phyloP scores from a whole-genome alignment of 2,797 vertebrate genomes.

The Rhabdophis nuchalis region DNA sequence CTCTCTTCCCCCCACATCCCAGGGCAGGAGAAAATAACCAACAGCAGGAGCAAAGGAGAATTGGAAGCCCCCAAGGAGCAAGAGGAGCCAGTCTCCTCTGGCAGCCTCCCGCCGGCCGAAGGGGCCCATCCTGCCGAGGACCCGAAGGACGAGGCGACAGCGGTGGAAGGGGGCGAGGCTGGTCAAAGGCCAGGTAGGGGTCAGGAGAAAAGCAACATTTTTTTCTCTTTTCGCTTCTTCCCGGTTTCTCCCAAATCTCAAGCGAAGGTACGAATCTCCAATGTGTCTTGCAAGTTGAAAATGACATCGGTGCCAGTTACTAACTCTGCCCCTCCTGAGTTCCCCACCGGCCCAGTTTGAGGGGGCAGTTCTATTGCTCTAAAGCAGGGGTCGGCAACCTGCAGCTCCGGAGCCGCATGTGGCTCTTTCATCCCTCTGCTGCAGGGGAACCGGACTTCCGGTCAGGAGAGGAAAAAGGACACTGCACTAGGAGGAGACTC shows the following conservation, averaged over 20 bases:
- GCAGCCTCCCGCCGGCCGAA: not conserved
- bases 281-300: not conserved
- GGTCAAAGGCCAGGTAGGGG: not conserved
- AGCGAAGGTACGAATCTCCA: not conserved
- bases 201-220: not conserved
- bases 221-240: not conserved
- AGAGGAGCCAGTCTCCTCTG: not conserved
- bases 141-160: conserved; percentile 39
- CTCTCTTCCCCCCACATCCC: conserved; percentile 6
- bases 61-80: not conserved
- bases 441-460: too few species aligned
- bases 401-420: too few species aligned
- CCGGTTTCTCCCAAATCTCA: not conserved
- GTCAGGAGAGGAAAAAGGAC: too few species aligned
- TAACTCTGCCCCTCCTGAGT: not conserved
- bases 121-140: not conserved
- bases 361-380: not conserved
- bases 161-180: rapidly evolving
- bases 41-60: rapidly evolving
- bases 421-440: too few species aligned
- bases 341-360: not conserved
- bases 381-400: too few species aligned
- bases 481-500: too few species aligned
- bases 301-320: rapidly evolving
- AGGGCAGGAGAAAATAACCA: conserved; percentile 29